Evolutionary conservation across 2,888 invertebrate genomes (phyloP).

Genomic region (Gastrophysa polygoni): DNA sequence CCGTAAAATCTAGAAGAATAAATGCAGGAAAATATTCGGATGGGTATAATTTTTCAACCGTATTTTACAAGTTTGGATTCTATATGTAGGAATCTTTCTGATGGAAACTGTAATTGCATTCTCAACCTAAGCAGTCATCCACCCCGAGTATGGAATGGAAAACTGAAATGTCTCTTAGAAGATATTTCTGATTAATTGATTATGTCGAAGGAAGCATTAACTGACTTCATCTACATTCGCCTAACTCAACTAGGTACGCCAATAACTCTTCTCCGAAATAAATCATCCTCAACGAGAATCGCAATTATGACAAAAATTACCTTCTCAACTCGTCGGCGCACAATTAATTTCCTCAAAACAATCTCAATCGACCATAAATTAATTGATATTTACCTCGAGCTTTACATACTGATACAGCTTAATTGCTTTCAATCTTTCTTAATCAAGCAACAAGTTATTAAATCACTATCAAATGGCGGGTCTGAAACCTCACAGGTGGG

Average conservation of each 20-base stretch:
- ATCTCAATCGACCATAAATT: conserved; percentile 37
- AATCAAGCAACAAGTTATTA: conserved; percentile 40
- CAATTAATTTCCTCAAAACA: conserved; percentile 32
- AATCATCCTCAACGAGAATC: conserved; percentile 4
- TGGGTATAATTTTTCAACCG: too few relatives aligned
- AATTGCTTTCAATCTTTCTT: conserved; percentile 40
- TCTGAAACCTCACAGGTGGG: conserved; percentile 19
- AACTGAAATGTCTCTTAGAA: too few relatives aligned
- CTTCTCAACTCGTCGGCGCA: conserved; percentile 9
- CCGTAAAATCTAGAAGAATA: too few relatives aligned
- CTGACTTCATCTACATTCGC: too few relatives aligned
- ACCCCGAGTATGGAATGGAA: too few relatives aligned
- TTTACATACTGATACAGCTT: conserved; percentile 41
- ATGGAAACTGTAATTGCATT: too few relatives aligned
- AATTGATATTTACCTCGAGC: conserved; percentile 42
- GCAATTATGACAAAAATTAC: conserved; percentile 9
- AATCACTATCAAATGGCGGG: conserved; percentile 39
- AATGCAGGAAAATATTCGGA: too few relatives aligned
- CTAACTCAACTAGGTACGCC: neutral
- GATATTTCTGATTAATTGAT: too few relatives aligned
- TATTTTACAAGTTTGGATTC: too few relatives aligned
- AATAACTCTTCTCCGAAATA: conserved; percentile 9
- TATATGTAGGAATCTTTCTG: too few relatives aligned
- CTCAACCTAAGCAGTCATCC: too few relatives aligned
- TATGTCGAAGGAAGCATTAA: too few relatives aligned